Percentiles rank a stretch among this genome's conserved stretches.
Conservation (phyloP, 2,888 invertebrate species). For the Oithona nana region DNA sequence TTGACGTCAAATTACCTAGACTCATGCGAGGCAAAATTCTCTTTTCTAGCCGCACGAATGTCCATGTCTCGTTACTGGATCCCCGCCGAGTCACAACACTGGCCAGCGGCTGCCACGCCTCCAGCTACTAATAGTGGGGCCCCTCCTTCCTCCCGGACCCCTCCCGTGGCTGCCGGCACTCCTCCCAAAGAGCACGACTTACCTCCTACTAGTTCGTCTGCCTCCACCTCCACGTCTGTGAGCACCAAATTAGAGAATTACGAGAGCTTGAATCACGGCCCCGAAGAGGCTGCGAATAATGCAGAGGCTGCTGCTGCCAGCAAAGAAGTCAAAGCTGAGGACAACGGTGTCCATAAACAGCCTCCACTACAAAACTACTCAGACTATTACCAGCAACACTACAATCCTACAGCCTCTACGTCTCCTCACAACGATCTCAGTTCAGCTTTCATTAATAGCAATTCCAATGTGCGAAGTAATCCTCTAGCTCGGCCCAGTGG, state of each 20-base stretch:
- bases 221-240: background rate
- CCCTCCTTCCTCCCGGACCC: background rate
- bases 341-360: too few species aligned
- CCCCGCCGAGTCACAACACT: background rate
- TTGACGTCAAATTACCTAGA: too few species aligned
- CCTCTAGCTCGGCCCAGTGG: background rate
- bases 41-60: conserved; percentile 8
- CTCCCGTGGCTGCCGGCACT: background rate
- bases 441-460: background rate
- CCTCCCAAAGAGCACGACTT: background rate
- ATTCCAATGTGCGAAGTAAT: background rate
- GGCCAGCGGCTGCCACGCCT: background rate
- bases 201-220: background rate
- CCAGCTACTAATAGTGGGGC: background rate
- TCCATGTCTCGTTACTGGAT: conserved; percentile 14
- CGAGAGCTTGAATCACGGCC: background rate
- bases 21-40: too few species aligned
- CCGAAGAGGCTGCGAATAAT: background rate
- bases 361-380: too few species aligned
- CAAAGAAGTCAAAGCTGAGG: background rate
- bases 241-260: background rate
- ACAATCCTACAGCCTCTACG: background rate
- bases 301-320: background rate
- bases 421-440: background rate
- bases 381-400: background rate